These are phyloP conservation scores for Pangasianodon hypophthalmus DNA, from an alignment of 2,113 vertebrate genomes.

Conservation along the genomic window DNA sequence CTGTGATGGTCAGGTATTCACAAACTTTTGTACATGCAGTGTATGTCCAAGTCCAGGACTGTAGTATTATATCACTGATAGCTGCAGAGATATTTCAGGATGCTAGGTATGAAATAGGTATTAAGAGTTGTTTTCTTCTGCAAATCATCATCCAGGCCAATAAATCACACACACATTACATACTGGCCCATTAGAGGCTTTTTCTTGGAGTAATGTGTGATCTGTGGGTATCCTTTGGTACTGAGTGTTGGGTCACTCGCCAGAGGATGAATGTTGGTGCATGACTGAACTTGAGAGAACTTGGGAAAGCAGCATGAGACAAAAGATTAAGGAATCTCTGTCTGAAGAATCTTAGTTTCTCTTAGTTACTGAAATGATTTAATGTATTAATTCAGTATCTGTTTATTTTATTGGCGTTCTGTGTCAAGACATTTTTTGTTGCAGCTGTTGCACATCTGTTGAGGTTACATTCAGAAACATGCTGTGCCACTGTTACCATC, in stretches of 20 bases:
- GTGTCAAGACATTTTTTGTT: not conserved
- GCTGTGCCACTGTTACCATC: not conserved
- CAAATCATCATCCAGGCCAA: no score
- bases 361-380: not conserved
- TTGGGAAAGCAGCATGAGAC: not conserved
- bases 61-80: not conserved
- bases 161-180: no score
- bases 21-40: not conserved
- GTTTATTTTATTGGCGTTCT: not conserved
- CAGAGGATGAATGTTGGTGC: not conserved
- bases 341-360: not conserved
- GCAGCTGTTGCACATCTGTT: not conserved
- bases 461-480: not conserved
- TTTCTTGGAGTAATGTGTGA: not conserved
- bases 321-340: not conserved
- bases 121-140: not conserved
- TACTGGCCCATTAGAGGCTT: not conserved
- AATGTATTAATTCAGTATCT: not conserved
- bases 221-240: not conserved
- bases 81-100: not conserved
- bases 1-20: no score
- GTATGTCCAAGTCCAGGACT: no score
- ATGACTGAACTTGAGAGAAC: not conserved
- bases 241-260: not conserved
- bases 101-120: not conserved